A percentile compares a stretch with the other conserved stretches of the same genome.
These are phyloP conservation scores for Drosophila insularis DNA, from an alignment of 1,140 invertebrate species.

Conservation along the genomic window DNA sequence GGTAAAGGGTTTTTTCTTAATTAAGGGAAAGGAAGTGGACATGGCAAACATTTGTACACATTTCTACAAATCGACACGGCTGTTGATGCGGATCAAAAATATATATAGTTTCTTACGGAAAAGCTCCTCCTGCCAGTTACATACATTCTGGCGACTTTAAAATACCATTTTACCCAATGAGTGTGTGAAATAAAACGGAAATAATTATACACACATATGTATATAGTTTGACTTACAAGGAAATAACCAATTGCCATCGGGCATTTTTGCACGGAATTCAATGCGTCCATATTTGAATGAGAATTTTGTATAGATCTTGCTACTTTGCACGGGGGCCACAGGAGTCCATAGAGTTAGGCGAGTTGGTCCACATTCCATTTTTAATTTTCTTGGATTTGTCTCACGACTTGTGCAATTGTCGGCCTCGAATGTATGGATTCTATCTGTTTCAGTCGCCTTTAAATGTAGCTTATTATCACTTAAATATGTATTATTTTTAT, in stretches of 20 bases:
- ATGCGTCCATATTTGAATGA: slow-evolving; percentile 37
- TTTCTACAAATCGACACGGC: too few species aligned
- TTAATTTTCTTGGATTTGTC: not conserved
- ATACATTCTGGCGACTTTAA: too few species aligned
- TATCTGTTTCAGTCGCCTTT: not conserved
- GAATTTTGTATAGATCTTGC: slow-evolving; percentile 18
- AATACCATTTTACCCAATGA: too few species aligned
- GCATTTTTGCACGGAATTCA: slow-evolving; percentile 23
- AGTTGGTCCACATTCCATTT: not conserved
- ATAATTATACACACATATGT: too few species aligned
- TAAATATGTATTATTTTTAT: not conserved
- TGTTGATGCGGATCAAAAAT: too few species aligned
- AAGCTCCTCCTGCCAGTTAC: too few species aligned
- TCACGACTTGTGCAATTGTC: not conserved
- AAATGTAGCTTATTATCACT: not conserved
- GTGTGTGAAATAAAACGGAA: too few species aligned
- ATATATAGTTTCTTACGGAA: too few species aligned
- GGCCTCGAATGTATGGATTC: not conserved
- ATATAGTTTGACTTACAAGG: slow-evolving; percentile 50
- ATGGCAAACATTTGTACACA: too few species aligned
- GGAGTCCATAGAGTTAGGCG: not conserved
- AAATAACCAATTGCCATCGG: slow-evolving; percentile 32
- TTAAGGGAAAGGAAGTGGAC: too few species aligned
- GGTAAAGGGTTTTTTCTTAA: too few species aligned
- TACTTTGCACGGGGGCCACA: not conserved